These are phyloP conservation scores for Rhyacophila brunnea DNA, from an alignment of 1,140 invertebrate species.

Conservation along the genomic window DNA sequence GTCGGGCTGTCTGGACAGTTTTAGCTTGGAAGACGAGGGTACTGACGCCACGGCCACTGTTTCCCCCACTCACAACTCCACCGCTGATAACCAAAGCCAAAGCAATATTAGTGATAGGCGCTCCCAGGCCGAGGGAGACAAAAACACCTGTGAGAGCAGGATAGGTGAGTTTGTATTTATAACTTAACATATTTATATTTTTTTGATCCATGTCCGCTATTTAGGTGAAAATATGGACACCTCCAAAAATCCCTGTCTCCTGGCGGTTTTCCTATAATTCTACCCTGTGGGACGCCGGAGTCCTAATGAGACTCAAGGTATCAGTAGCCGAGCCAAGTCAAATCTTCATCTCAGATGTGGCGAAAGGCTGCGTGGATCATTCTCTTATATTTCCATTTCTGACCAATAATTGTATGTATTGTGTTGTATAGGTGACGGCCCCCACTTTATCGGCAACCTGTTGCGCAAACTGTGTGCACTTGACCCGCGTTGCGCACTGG, in stretches of 20 bases:
- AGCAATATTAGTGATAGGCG: conserved; percentile 4
- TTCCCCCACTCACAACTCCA: not conserved
- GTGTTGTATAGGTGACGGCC: conserved; percentile 73
- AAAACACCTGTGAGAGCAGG: conserved; percentile 20
- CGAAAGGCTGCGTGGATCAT: too few relatives aligned
- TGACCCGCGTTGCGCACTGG: conserved; percentile 67
- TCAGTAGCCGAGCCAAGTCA: too few relatives aligned
- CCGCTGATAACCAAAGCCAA: conserved; percentile 20
- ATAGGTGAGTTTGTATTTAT: conserved; percentile 17
- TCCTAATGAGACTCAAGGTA: too few relatives aligned
- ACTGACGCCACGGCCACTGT: conserved; percentile 1
- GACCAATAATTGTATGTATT: not conserved
- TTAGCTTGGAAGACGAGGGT: conserved; percentile 49
- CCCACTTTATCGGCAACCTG: conserved; percentile 79
- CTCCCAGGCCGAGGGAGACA: not conserved
- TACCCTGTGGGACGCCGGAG: too few relatives aligned
- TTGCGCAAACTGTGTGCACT: conserved; percentile 69
- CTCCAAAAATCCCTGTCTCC: too few relatives aligned
- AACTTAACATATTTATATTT: too few relatives aligned
- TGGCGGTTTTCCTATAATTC: too few relatives aligned
- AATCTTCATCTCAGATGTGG: too few relatives aligned
- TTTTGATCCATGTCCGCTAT: not conserved
- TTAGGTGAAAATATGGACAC: too few relatives aligned
- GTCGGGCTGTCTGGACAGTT: conserved; percentile 79
- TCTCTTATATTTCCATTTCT: not conserved